Base-by-base conservation (phyloP, 2,797 vertebrate species). In the Triplophysa bombifrons region DNA sequence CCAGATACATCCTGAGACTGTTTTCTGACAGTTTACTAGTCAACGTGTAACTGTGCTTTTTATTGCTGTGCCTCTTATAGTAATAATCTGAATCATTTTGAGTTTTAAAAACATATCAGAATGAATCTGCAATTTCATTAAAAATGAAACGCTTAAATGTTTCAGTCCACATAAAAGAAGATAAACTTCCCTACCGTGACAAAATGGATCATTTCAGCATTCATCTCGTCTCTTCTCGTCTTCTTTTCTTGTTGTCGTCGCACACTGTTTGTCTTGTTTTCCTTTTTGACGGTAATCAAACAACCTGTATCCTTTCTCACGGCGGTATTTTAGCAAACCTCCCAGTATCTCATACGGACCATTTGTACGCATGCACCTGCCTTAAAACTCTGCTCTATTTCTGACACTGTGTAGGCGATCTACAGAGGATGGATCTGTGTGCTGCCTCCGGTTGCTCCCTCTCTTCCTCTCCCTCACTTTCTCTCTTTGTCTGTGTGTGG, bases 151-250 rank as follows among this genome's bases (percentile, higher is more conserved):
- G 41, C 34, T 34, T 22, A 12, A 50, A 34, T 16, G 44, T 65
- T 56, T 72, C 55, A 56, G 68, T 76, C 68, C n/a, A 46, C 10
- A 67, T 41, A 79, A 27, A 78, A 80, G 71, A 8, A 60, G 1
- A 78, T 83, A 80, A 85, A 83, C 67, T 84, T 84, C 87, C 93
- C 88, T 93, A 94, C 93, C 93, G 61, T 88, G 83, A 76, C 71
- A 83, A 83, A 84, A 88, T 82, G 75, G 86, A 84, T 86, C 65
- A 72, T 76, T 65, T 91, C 79, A 83, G 55, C 16, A 27, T 61
- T 79, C 63, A 72, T 86, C 81, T 72, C 41, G 46, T 64, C 83
- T 76, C n/a, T 51, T 79, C 44, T 72, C 70, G 44, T 76, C 70
- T 38, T 46, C 60, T 55, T 56, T 51, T 70, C 46, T 19, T 68